phyloP scores from a whole-genome alignment of 2,113 vertebrate species.

The Epinephelus lanceolatus region DNA sequence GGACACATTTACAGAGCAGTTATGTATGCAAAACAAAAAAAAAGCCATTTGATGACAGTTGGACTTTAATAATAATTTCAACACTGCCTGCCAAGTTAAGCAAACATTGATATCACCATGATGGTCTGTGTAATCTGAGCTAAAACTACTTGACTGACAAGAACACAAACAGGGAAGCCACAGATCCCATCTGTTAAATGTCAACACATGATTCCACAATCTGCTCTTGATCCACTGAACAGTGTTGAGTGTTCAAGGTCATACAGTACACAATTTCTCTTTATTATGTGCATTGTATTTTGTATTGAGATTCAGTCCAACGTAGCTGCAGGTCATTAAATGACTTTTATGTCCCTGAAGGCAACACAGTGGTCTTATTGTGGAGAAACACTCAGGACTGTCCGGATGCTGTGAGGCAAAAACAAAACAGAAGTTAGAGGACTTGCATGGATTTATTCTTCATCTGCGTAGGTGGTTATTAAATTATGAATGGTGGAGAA shows the following conservation, averaged over 20 bases:
- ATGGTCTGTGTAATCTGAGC: background rate
- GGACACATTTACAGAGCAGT: too few relatives aligned
- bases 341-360: background rate
- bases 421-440: constrained; percentile 9
- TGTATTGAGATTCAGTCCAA: background rate
- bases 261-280: background rate
- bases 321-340: background rate
- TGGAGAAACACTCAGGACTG: constrained; percentile 86
- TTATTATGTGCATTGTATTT: background rate
- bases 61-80: too few relatives aligned
- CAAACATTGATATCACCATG: background rate
- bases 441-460: background rate
- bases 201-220: constrained; percentile 1
- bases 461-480: background rate
- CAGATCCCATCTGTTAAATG: background rate
- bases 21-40: too few relatives aligned
- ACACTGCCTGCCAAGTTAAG: background rate
- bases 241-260: background rate
- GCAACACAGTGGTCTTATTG: constrained; percentile 48
- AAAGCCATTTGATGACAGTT: too few relatives aligned
- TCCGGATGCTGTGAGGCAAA: constrained; percentile 88
- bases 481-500: constrained; percentile 51
- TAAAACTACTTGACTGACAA: background rate
- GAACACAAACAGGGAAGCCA: too few relatives aligned
- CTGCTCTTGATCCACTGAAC: background rate